Conservation (phyloP, 2,888 invertebrate genomes). For the Myathropa florea region DNA sequence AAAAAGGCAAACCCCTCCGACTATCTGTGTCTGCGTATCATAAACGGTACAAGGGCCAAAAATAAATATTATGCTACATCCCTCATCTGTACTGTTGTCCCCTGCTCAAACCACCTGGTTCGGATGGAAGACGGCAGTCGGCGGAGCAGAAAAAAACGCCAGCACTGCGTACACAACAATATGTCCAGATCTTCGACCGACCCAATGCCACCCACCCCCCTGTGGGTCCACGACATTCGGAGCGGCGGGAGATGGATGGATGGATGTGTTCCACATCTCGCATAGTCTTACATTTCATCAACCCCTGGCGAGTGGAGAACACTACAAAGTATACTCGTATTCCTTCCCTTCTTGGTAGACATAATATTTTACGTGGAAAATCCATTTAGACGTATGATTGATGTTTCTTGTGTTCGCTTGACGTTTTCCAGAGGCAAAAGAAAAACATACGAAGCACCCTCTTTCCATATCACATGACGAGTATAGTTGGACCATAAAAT, state of each 20-base stretch:
- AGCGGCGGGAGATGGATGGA: slow-evolving; percentile 48
- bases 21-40: slow-evolving; percentile 59
- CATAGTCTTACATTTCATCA: slow-evolving; percentile 65
- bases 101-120: slow-evolving; percentile 2
- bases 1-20: slow-evolving; percentile 6
- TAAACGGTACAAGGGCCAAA: slow-evolving; percentile 63
- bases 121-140: not conserved
- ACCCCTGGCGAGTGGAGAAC: slow-evolving; percentile 53
- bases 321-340: slow-evolving; percentile 58
- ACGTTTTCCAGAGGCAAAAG: slow-evolving; percentile 31
- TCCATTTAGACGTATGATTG: slow-evolving; percentile 74
- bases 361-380: slow-evolving; percentile 72
- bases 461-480: slow-evolving; percentile 18
- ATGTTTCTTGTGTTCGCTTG: slow-evolving; percentile 70
- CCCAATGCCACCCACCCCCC: not conserved
- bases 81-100: slow-evolving; percentile 36
- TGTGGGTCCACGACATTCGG: slow-evolving; percentile 32
- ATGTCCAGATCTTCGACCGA: slow-evolving; percentile 33
- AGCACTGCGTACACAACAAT: slow-evolving; percentile 40
- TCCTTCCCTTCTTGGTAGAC: slow-evolving; percentile 35
- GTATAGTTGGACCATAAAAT: slow-evolving; percentile 36
- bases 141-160: slow-evolving; percentile 10
- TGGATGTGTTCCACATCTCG: slow-evolving; percentile 64
- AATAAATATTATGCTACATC: slow-evolving; percentile 62
- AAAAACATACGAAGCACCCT: slow-evolving; percentile 2